Evolutionary conservation across 2,888 invertebrate species (phyloP).

Genomic region (Sminthurinus aureus): DNA sequence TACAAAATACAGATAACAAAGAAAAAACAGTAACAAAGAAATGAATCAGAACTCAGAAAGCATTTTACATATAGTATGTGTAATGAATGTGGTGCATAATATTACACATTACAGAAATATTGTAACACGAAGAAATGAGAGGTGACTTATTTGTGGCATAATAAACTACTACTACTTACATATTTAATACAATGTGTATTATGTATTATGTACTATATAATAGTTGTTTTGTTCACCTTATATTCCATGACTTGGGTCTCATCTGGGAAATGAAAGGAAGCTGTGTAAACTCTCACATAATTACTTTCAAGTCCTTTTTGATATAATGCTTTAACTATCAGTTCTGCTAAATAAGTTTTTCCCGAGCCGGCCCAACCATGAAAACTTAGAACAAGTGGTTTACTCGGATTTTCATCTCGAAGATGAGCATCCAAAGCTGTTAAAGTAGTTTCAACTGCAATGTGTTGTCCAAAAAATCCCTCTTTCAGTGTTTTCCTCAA

Average conservation of each 20-base stretch:
- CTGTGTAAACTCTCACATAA: conserved; percentile 50
- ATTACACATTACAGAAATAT: neutral
- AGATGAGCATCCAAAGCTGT: conserved; percentile 65
- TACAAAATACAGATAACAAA: conserved; percentile 17
- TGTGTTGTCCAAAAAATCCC: conserved; percentile 65
- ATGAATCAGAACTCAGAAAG: neutral
- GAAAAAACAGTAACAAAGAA: no score
- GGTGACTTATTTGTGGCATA: no score
- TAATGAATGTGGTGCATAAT: neutral
- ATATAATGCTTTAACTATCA: conserved; percentile 51
- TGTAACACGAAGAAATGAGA: no score
- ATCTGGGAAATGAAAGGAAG: conserved; percentile 52
- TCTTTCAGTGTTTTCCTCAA: conserved; percentile 40
- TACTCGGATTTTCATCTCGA: conserved; percentile 62
- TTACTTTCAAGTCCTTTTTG: conserved; percentile 61
- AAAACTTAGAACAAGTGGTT: conserved; percentile 68
- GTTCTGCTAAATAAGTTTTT: conserved; percentile 45
- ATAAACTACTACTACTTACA: no score
- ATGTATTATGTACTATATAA: neutral
- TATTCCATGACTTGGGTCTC: conserved; percentile 40
- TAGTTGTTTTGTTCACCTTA: conserved; percentile 44
- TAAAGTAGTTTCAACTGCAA: conserved; percentile 64
- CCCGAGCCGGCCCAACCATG: conserved; percentile 66
- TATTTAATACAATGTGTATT: neutral
- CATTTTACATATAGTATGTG: neutral